These are phyloP conservation scores for Drosophila rufa DNA, from an alignment of 1,140 invertebrate species.

Conservation along the genomic window DNA sequence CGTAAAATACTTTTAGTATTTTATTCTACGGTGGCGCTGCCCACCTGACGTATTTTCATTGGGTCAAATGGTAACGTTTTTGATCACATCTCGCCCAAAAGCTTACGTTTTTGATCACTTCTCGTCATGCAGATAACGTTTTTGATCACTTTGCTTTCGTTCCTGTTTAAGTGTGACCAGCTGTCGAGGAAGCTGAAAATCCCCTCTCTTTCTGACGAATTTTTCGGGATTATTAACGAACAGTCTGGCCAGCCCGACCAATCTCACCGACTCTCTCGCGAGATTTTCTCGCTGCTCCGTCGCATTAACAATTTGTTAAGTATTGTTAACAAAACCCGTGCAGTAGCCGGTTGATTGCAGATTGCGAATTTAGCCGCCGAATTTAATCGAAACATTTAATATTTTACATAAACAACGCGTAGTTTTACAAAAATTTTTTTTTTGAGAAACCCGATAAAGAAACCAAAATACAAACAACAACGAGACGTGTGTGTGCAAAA, in stretches of 20 bases:
- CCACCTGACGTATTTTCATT: too few species aligned
- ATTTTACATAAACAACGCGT: slow-evolving; percentile 4
- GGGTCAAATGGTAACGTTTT: too few species aligned
- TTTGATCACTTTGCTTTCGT: too few species aligned
- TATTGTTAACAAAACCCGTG: slow-evolving; percentile 58
- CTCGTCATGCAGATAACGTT: too few species aligned
- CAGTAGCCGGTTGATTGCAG: slow-evolving; percentile 28
- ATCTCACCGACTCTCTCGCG: slow-evolving; percentile 12
- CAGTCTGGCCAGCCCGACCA: not conserved
- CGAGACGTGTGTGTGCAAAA: slow-evolving; percentile 20
- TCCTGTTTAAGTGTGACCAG: not conserved
- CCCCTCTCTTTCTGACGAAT: not conserved
- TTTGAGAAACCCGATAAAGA: slow-evolving; percentile 10
- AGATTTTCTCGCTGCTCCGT: slow-evolving; percentile 17
- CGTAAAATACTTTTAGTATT: too few species aligned
- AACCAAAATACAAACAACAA: slow-evolving; percentile 24
- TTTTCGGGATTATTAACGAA: not conserved
- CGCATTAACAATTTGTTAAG: slow-evolving; percentile 39
- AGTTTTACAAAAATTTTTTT: slow-evolving; percentile 8
- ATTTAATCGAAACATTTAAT: not conserved
- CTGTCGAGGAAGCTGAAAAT: not conserved
- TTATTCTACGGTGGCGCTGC: too few species aligned
- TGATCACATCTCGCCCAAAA: too few species aligned
- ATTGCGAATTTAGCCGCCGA: slow-evolving; percentile 6
- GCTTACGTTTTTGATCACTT: too few species aligned